Evolutionary conservation across 2,797 vertebrate genomes (phyloP).

Genomic region (Sebastes nivosus): DNA sequence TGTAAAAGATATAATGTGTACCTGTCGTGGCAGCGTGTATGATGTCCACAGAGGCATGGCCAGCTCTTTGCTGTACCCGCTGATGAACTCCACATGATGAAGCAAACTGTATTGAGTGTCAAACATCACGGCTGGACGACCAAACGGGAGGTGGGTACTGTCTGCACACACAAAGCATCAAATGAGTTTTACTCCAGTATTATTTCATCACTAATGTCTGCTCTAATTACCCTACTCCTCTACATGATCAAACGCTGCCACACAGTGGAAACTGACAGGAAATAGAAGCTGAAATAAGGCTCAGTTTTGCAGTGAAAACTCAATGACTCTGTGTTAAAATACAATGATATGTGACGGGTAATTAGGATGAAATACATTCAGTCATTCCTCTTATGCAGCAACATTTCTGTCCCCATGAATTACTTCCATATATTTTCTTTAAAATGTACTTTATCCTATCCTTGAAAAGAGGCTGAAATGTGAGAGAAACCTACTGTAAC

Average conservation of each 20-base stretch:
- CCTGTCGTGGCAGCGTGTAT: conserved; percentile 90
- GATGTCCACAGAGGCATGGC: conserved; percentile 93
- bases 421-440: too few relatives aligned
- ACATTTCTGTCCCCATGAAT: too few relatives aligned
- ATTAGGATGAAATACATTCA: too few relatives aligned
- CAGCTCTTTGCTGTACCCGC: conserved; percentile 91
- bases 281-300: not conserved
- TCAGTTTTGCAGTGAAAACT: not conserved
- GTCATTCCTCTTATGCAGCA: too few relatives aligned
- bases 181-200: too few relatives aligned
- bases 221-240: too few relatives aligned
- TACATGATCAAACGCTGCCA: too few relatives aligned
- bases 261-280: not conserved
- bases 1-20: conserved; percentile 43
- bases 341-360: too few relatives aligned
- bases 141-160: conserved; percentile 88
- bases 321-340: not conserved
- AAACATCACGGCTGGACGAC: conserved; percentile 92
- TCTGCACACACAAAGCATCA: conserved; percentile 58
- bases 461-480: not conserved
- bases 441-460: too few relatives aligned
- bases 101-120: conserved; percentile 89
- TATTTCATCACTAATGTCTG: too few relatives aligned
- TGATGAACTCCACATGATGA: conserved; percentile 92
- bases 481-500: conserved; percentile 52